A percentile compares a stretch with the other conserved stretches of the same genome.
Evolutionary conservation across 1,140 invertebrate species (phyloP).

Genomic region (Psix sp.): DNA sequence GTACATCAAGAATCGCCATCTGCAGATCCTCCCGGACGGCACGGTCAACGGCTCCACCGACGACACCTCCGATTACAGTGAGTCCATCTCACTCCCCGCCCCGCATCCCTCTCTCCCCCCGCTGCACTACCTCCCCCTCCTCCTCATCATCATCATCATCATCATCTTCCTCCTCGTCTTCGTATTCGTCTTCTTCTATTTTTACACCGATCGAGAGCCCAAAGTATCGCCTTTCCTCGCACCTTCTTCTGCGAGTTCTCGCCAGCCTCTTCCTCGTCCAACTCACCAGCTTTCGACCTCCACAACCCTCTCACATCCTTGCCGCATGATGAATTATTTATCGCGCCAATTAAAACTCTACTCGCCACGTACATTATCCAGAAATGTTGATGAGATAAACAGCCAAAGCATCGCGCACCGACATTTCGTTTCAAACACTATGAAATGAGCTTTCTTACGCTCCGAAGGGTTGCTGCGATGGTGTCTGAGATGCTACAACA

Average conservation of each 20-base stretch:
- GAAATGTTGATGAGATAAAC: neutral
- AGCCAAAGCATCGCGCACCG: too few relatives aligned
- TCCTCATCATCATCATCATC: too few relatives aligned
- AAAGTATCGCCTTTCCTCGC: too few relatives aligned
- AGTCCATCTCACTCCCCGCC: slow-evolving; percentile 75
- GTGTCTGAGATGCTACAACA: slow-evolving; percentile 3
- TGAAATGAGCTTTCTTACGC: slow-evolving; percentile 8
- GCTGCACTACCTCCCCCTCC: neutral
- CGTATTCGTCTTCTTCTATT: too few relatives aligned
- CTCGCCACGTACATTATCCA: neutral
- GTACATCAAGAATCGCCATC: slow-evolving; percentile 86
- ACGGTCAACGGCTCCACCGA: slow-evolving; percentile 87
- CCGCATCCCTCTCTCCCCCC: neutral
- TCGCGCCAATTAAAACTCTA: neutral
- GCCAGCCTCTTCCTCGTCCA: too few relatives aligned
- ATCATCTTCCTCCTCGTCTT: too few relatives aligned
- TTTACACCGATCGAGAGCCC: too few relatives aligned
- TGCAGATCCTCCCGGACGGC: slow-evolving; percentile 87
- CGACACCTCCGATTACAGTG: slow-evolving; percentile 86
- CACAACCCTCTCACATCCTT: too few relatives aligned
- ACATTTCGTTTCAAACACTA: neutral
- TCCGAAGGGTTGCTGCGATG: slow-evolving; percentile 4
- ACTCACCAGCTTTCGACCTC: too few relatives aligned
- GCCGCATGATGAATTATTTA: too few relatives aligned
- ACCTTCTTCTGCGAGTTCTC: too few relatives aligned